A percentile compares a stretch with the other conserved stretches of the same genome.
phyloP scores from a whole-genome alignment of 2,888 invertebrate species.

The Leistus spinibarbis region DNA sequence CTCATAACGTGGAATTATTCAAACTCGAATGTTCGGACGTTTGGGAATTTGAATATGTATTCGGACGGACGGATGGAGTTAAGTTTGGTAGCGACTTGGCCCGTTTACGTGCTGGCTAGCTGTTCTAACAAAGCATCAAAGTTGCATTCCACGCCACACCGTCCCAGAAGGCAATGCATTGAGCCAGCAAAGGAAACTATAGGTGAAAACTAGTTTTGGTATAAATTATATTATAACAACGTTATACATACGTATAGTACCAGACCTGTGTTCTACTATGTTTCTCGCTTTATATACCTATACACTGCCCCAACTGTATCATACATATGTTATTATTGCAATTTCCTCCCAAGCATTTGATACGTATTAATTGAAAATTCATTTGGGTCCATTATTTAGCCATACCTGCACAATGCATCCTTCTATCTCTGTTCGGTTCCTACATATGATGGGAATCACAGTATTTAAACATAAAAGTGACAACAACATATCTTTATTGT shows the following conservation, averaged over 20 bases:
- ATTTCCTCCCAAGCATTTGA: conserved; percentile 33
- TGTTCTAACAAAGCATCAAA: conserved; percentile 9
- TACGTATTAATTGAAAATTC: conserved; percentile 35
- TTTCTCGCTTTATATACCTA: background rate
- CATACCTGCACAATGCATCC: too few relatives aligned
- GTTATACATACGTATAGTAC: conserved; percentile 6
- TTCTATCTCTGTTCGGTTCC: too few relatives aligned
- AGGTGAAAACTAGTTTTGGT: conserved; percentile 44
- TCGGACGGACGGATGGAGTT: too few relatives aligned
- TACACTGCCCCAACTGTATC: conserved; percentile 15
- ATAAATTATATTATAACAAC: conserved; percentile 39
- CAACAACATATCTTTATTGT: too few relatives aligned
- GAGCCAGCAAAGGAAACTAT: conserved; percentile 44
- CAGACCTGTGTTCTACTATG: background rate
- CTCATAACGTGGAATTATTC: conserved; percentile 52
- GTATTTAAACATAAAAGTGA: too few relatives aligned
- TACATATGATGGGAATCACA: too few relatives aligned
- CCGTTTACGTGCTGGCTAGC: background rate
- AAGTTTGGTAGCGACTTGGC: conserved; percentile 40
- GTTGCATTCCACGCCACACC: conserved; percentile 5
- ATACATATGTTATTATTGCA: conserved; percentile 39
- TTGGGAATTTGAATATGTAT: conserved; percentile 57
- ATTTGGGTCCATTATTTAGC: conserved; percentile 19
- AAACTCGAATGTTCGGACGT: conserved; percentile 51
- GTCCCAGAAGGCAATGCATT: conserved; percentile 41